Percentiles rank a stretch among this genome's conserved stretches.
Evolutionary conservation across 2,888 invertebrate species (phyloP).

Genomic region (Tachina lurida): DNA sequence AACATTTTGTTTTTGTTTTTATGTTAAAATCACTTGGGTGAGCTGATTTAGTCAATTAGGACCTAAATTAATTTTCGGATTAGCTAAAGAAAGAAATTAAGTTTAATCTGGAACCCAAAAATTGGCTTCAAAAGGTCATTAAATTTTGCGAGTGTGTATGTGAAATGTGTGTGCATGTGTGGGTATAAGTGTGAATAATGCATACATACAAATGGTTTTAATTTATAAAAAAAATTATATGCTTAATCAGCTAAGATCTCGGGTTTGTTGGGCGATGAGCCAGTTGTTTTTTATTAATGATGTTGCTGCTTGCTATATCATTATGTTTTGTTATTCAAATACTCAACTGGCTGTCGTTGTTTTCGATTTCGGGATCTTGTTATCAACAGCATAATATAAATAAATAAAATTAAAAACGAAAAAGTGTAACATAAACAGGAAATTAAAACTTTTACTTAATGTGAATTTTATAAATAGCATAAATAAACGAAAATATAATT

Average conservation of each 20-base stretch:
- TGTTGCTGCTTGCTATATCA: constrained; percentile 53
- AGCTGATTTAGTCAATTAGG: too few species aligned
- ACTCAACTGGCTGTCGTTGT: constrained; percentile 82
- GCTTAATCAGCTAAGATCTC: constrained; percentile 78
- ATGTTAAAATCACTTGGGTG: too few species aligned
- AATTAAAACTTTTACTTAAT: constrained; percentile 32
- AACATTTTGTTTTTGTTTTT: too few species aligned
- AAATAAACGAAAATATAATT: not conserved
- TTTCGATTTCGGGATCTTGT: constrained; percentile 83
- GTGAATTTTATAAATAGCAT: constrained; percentile 21
- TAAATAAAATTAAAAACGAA: constrained; percentile 1
- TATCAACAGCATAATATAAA: constrained; percentile 74
- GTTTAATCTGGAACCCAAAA: too few species aligned
- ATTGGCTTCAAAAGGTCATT: not conserved
- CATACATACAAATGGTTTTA: not conserved
- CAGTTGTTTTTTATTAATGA: constrained; percentile 78
- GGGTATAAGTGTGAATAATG: too few species aligned
- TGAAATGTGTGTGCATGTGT: not conserved
- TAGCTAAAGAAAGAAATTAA: too few species aligned
- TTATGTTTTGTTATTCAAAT: constrained; percentile 58
- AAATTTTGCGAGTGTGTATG: not conserved
- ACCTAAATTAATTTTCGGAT: too few species aligned
- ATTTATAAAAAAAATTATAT: too few species aligned
- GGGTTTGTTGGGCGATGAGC: constrained; percentile 82
- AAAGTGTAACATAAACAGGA: constrained; percentile 65